Evolutionary conservation across 2,797 vertebrate genomes (phyloP).

Genomic region (Sebastes wilsoni): DNA sequence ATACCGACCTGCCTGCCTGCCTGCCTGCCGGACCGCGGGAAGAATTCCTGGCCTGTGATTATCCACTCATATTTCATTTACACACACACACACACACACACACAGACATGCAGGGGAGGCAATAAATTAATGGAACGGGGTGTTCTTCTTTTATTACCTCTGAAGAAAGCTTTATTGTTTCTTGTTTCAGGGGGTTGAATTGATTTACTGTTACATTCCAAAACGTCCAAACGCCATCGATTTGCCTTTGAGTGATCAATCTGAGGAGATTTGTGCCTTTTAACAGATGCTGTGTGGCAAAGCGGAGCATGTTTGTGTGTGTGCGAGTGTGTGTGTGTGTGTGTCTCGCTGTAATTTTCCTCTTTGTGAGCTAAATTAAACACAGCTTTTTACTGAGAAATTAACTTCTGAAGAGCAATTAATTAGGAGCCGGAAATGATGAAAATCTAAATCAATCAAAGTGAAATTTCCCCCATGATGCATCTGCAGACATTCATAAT

Average conservation of each 20-base stretch:
- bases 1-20: conserved; percentile 63
- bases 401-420: conserved; percentile 48
- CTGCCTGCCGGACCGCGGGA: conserved; percentile 44
- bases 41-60: conserved; percentile 74
- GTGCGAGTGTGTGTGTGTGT: neutral
- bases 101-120: conserved; percentile 15
- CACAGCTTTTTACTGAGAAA: conserved; percentile 41
- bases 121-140: conserved; percentile 65
- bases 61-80: conserved; percentile 75
- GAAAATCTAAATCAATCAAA: conserved; percentile 40
- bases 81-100: conserved; percentile 37
- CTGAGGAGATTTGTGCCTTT: conserved; percentile 35
- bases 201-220: conserved; percentile 63
- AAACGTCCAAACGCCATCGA: conserved; percentile 58
- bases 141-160: conserved; percentile 61
- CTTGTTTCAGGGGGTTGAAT: conserved; percentile 48
- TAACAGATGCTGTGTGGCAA: conserved; percentile 13
- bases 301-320: neutral
- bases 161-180: conserved; percentile 70
- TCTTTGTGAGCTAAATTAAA: conserved; percentile 38
- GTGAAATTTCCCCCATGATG: conserved; percentile 27
- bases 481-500: conserved; percentile 38
- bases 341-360: neutral
- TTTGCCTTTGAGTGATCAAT: conserved; percentile 60
- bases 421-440: conserved; percentile 49